A percentile compares a stretch with the other conserved stretches of the same genome.
Conservation (phyloP, 2,888 invertebrate species). For the Cataglyphis altisquamis region DNA sequence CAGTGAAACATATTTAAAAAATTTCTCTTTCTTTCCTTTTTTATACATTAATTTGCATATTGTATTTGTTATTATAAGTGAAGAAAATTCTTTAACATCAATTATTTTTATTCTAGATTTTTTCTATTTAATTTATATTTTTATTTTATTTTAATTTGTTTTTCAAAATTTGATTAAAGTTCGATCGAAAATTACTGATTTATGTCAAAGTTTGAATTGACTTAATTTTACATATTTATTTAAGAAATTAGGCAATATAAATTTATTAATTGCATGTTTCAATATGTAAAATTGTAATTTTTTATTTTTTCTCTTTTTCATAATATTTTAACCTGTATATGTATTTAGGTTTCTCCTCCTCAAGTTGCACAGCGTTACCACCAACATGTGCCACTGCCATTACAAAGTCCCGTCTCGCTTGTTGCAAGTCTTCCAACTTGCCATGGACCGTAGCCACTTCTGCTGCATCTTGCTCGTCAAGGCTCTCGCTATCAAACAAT, state of each 20-base stretch:
- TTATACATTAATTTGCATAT: background rate
- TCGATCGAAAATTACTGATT: background rate
- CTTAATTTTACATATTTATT: too few species aligned
- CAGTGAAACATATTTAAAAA: background rate
- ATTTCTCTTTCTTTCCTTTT: background rate
- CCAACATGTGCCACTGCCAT: constrained; percentile 80
- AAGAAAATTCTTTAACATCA: background rate
- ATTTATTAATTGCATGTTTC: background rate
- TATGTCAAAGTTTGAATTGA: background rate
- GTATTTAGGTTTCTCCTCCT: constrained; percentile 51
- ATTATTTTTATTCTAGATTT: background rate
- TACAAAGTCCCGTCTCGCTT: constrained; percentile 82
- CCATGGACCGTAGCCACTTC: constrained; percentile 75
- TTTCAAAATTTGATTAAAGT: background rate
- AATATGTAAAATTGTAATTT: background rate
- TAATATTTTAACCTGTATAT: constrained; percentile 44
- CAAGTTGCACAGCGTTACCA: constrained; percentile 73
- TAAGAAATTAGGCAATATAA: too few species aligned
- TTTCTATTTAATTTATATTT: background rate
- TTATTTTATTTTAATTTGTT: background rate
- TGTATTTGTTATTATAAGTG: background rate
- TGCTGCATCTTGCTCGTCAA: constrained; percentile 78
- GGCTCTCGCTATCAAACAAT: constrained; percentile 64
- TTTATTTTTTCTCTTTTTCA: background rate
- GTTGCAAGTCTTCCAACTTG: constrained; percentile 79